These are phyloP conservation scores for Suillia variegata DNA, from an alignment of 2,888 invertebrate species.

Conservation along the genomic window DNA sequence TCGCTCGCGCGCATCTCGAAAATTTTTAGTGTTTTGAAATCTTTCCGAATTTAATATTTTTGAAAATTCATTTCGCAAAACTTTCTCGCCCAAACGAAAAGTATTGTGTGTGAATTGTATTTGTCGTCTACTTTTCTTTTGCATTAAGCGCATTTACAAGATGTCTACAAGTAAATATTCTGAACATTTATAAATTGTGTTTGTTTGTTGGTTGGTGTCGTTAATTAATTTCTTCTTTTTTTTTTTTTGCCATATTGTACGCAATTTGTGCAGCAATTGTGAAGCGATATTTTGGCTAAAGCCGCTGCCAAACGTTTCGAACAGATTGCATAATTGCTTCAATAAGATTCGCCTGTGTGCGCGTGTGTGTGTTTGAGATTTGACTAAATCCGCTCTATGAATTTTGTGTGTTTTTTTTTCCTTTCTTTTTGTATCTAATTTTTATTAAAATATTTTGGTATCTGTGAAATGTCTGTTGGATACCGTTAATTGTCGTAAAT, in stretches of 20 bases:
- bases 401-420: not conserved
- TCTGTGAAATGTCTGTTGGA: not conserved
- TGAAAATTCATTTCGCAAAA: not conserved
- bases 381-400: not conserved
- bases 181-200: too few species aligned
- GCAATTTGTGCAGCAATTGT: not conserved
- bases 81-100: not conserved
- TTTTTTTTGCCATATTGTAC: too few species aligned
- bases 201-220: too few species aligned
- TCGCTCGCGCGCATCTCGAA: not conserved
- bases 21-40: not conserved
- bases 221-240: too few species aligned
- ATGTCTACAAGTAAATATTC: conserved; percentile 12
- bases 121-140: not conserved
- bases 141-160: not conserved
- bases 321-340: conserved; percentile 45
- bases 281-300: not conserved
- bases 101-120: not conserved
- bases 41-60: not conserved
- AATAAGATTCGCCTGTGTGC: conserved; percentile 22
- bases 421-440: not conserved
- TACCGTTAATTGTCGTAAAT: not conserved
- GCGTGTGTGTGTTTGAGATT: conserved; percentile 1
- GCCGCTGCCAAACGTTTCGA: conserved; percentile 23
- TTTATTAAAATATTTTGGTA: not conserved